These are phyloP conservation scores for Notoglanidium macrostoma DNA, from an alignment of 2,797 vertebrate species.

Conservation along the genomic window DNA sequence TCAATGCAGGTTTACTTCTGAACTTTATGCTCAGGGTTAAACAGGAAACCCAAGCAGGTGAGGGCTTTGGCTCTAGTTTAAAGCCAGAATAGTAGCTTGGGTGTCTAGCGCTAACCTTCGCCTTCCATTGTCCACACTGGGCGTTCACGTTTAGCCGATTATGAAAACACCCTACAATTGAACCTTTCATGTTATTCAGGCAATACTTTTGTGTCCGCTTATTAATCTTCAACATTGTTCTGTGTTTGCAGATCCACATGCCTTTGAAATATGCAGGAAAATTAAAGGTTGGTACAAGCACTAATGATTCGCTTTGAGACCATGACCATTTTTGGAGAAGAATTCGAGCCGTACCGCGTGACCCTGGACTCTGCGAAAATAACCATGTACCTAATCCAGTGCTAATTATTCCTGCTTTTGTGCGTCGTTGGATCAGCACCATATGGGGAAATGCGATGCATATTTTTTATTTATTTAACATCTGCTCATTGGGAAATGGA, in stretches of 20 bases:
- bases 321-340: conserved; percentile 38
- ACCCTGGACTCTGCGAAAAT: conserved; percentile 6
- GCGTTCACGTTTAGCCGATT: not conserved
- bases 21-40: not conserved
- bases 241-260: not conserved
- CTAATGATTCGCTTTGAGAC: conserved; percentile 4
- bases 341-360: not conserved
- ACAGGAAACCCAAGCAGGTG: not conserved
- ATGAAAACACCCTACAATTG: not conserved
- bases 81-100: not conserved
- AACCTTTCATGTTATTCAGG: conserved; percentile 19
- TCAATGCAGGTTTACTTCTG: too few species aligned
- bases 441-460: conserved; percentile 10
- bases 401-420: conserved; percentile 18
- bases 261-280: not conserved
- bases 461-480: conserved; percentile 13
- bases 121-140: conserved; percentile 16
- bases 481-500: not conserved
- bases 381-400: not conserved
- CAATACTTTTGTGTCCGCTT: conserved; percentile 23
- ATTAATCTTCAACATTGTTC: conserved; percentile 24
- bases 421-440: not conserved
- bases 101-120: not conserved
- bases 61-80: not conserved
- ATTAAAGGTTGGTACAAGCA: conserved; percentile 1